These are phyloP conservation scores for Gasterosteus aculeatus DNA, from an alignment of 2,113 vertebrate genomes.

Conservation along the genomic window DNA sequence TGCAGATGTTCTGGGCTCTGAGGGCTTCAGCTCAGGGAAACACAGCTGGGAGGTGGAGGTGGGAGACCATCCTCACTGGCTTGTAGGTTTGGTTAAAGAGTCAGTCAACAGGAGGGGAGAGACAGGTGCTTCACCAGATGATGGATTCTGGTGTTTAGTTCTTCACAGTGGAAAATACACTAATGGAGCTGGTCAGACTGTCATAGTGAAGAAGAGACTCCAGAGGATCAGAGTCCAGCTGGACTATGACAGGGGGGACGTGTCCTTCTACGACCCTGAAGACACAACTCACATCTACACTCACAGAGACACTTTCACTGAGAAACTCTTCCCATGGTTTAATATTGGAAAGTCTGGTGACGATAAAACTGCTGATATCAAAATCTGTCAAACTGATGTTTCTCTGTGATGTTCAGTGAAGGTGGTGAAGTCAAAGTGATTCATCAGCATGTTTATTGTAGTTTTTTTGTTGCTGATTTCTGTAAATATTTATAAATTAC, in stretches of 20 bases:
- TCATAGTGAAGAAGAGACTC: constrained; percentile 19
- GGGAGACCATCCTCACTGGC: constrained; percentile 48
- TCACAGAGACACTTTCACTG: constrained; percentile 48
- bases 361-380: no score
- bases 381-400: no score
- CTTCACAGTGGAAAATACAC: not conserved
- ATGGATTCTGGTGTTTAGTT: constrained; percentile 25
- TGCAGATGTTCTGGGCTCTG: constrained; percentile 16
- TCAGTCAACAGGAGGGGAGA: constrained; percentile 48
- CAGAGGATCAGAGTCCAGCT: constrained; percentile 57
- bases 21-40: constrained; percentile 62
- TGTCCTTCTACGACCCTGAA: constrained; percentile 47
- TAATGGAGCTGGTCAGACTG: not conserved
- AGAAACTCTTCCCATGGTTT: constrained; percentile 32
- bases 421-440: not conserved
- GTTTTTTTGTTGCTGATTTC: no score
- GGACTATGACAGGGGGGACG: constrained; percentile 36
- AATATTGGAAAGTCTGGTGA: no score
- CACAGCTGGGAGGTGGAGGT: constrained; percentile 67
- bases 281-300: constrained; percentile 46
- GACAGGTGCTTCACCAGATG: no score
- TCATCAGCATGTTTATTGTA: no score
- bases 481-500: no score
- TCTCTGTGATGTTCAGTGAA: not conserved
- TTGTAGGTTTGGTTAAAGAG: constrained; percentile 40